Percentiles rank a stretch among this genome's conserved stretches.
These are phyloP conservation scores for Nannoperca australis DNA, from an alignment of 2,797 vertebrate genomes.

Conservation along the genomic window DNA sequence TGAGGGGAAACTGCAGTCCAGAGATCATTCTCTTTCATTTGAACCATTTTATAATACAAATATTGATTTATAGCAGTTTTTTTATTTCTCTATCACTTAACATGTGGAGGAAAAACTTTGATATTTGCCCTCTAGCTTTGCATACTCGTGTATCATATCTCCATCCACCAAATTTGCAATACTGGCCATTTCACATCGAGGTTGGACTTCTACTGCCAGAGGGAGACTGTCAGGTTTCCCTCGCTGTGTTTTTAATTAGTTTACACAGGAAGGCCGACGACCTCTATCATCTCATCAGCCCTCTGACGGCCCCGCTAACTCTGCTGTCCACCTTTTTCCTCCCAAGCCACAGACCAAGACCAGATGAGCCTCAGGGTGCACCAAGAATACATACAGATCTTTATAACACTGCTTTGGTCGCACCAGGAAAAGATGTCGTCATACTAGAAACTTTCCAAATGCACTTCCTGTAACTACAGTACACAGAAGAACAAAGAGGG, in stretches of 20 bases:
- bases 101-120: background rate
- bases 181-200: background rate
- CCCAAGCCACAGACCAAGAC: slow-evolving; percentile 9
- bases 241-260: slow-evolving; percentile 7
- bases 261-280: background rate
- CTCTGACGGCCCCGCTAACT: slow-evolving; percentile 20
- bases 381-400: background rate
- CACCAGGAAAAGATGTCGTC: slow-evolving; percentile 28
- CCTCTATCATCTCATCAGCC: background rate
- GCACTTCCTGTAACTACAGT: slow-evolving; percentile 48
- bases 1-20: background rate
- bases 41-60: too few species aligned
- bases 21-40: background rate
- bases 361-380: slow-evolving; percentile 41
- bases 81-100: background rate
- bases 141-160: background rate
- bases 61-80: background rate
- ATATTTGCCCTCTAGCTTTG: background rate
- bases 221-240: background rate
- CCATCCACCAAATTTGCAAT: background rate
- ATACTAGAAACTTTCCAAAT: slow-evolving; percentile 22
- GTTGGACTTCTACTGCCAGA: slow-evolving; percentile 8
- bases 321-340: slow-evolving; percentile 4
- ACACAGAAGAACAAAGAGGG: slow-evolving; percentile 20
- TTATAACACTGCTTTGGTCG: background rate